Evolutionary conservation across 2,888 invertebrate species (phyloP), one percentile per base, ranked within the genome.

Genomic region (Trichopoda pennipes): DNA sequence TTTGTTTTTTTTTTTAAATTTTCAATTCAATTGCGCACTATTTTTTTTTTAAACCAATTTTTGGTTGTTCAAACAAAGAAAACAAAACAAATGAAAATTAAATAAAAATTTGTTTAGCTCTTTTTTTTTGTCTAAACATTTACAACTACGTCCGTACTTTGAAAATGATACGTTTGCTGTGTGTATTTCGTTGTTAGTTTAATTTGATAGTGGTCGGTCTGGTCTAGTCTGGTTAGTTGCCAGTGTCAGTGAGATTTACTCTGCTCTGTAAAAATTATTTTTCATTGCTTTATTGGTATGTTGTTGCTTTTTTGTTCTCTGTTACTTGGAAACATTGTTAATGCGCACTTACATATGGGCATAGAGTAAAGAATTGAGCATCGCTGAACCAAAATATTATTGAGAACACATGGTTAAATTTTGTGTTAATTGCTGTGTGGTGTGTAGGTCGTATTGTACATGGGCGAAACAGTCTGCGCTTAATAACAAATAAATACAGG

Each of bases 391-490:
- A 69, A 81, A 74, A 74, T 78, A 51, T 72, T 70, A 53, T 64
- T 44, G 83, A 85, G 85, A 85, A 85, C 82, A 85, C 76, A 84
- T 85, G 80, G 28, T 28, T 28, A 28, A 28, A 28, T 28, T 3
- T 74, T 28, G 17, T 42, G 47, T 47, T 8, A 49, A 17, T 72
- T 84, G 56, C 82, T 44, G 47, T 49, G 23, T 82, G 84, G 80
- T 77, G 83, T 84, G 80, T 84, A 85, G 84, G 85, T 85, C 84
- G 85, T 76, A 84, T 73, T 69, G 69, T 19, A 68, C 69, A 75
- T 79, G 73, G 61, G 32, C 49, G 58, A 47, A 14, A 44, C 6
- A 49, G 47, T 16, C 9, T 3, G 47, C 16, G 47, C 1, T 16
- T 49, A 6, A 49, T 47, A 14, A 10, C 12, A 16, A 44, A 16